Evolutionary conservation across 1,140 invertebrate species (phyloP), one percentile per base, ranked within the genome.

Genomic region (Notospermus geniculatus): DNA sequence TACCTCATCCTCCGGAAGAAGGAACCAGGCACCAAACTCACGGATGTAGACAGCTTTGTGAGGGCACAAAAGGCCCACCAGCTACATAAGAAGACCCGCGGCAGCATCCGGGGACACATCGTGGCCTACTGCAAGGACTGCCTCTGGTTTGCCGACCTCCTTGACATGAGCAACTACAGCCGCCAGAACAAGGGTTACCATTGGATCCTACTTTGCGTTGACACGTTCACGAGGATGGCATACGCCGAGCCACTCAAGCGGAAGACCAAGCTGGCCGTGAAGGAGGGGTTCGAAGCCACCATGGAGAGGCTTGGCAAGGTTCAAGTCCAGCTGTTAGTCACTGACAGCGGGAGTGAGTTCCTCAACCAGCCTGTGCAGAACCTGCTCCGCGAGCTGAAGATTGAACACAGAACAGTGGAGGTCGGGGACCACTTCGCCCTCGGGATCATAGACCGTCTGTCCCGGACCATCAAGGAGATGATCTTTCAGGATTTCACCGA

Each of bases 371-470:
- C 39, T 11, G 19, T 43, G 39, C 39, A 43, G 19, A 19, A 43
- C 11, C 11, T 43, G 39, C 19, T 43, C 19, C 11, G 39, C 11
- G 19, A 11, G 39, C 39, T 11, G 39, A 19, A 19, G 19, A 43
- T 43, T 43, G 39, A 43, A 43, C 39, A 43, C 39, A 43, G 39
- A n/a, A n/a, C n/a, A n/a, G n/a, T n/a, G n/a, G n/a, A n/a, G n/a
- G n/a, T n/a, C n/a, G n/a, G n/a, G n/a, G n/a, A n/a, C n/a, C n/a
- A n/a, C n/a, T n/a, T n/a, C n/a, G n/a, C n/a, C n/a, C n/a, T n/a
- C n/a, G n/a, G 39, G n/a, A n/a, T n/a, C n/a, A n/a, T n/a, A n/a
- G n/a, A n/a, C n/a, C n/a, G n/a, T n/a, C n/a, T n/a, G n/a, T n/a
- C n/a, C n/a, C n/a, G n/a, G n/a, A n/a, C n/a, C n/a, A n/a, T n/a